Conservation (phyloP, 37 sponge, comb jelly and placozoan genomes). For the Halisarca cf. caerulea region DNA sequence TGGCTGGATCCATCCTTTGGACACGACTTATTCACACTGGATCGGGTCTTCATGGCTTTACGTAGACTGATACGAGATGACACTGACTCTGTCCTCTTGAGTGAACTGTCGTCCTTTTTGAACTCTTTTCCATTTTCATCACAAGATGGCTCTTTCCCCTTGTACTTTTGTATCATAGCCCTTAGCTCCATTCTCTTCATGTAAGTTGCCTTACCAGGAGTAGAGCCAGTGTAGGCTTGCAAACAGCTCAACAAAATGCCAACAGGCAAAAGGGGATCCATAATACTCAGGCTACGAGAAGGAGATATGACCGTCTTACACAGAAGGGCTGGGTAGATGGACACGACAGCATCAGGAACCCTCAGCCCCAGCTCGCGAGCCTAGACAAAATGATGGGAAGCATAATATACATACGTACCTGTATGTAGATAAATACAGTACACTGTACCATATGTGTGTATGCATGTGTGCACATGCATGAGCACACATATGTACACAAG, state of each 20-base stretch:
- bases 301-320: slow-evolving; percentile 49
- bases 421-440: no score
- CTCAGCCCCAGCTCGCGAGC: slow-evolving; percentile 71
- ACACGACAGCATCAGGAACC: slow-evolving; percentile 77
- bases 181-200: slow-evolving; percentile 31
- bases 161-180: slow-evolving; percentile 17
- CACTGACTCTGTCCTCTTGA: neutral
- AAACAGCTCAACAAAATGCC: slow-evolving; percentile 86
- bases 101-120: neutral
- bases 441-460: no score
- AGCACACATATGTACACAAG: no score
- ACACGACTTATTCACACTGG: neutral
- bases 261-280: slow-evolving; percentile 87
- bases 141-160: neutral
- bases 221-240: slow-evolving; percentile 56
- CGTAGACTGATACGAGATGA: neutral
- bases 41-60: neutral
- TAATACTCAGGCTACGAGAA: slow-evolving; percentile 75
- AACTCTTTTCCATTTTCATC: neutral
- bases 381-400: neutral
- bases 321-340: slow-evolving; percentile 70
- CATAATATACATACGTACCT: no score
- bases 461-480: no score
- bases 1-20: neutral
- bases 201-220: slow-evolving; percentile 31